Conservation (phyloP, 2,113 vertebrate species). For the Chionis minor region DNA sequence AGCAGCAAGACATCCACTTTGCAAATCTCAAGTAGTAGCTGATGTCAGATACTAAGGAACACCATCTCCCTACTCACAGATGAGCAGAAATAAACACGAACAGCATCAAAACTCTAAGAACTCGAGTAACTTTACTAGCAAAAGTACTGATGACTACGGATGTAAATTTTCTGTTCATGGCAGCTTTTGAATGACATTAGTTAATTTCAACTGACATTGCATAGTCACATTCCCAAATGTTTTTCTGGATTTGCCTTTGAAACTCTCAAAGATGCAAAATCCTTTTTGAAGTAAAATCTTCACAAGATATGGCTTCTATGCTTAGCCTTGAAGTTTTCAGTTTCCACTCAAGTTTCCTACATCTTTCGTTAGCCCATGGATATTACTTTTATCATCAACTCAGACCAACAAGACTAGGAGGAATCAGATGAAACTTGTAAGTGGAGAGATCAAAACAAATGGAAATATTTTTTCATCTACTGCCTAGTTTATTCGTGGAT, state of each 20-base stretch:
- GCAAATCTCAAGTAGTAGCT: neutral
- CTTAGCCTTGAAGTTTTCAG: neutral
- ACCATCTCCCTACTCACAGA: neutral
- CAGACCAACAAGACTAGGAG: neutral
- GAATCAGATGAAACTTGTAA: neutral
- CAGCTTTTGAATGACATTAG: neutral
- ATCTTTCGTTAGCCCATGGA: neutral
- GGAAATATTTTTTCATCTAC: neutral
- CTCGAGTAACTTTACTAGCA: neutral
- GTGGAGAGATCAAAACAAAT: neutral
- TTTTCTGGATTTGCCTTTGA: neutral
- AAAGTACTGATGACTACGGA: neutral
- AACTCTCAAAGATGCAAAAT: neutral
- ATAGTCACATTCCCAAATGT: neutral
- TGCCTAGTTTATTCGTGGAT: neutral
- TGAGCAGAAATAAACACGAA: accelerated
- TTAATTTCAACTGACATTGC: neutral
- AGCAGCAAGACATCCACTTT: neutral
- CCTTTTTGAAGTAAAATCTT: neutral
- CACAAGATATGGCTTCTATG: neutral
- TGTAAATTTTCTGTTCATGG: neutral
- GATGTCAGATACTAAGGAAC: neutral
- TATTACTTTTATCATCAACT: neutral
- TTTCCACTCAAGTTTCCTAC: neutral
- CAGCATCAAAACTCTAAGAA: neutral